Base-by-base conservation (phyloP, 2,888 invertebrate genomes). In the Cylloceria caligata region DNA sequence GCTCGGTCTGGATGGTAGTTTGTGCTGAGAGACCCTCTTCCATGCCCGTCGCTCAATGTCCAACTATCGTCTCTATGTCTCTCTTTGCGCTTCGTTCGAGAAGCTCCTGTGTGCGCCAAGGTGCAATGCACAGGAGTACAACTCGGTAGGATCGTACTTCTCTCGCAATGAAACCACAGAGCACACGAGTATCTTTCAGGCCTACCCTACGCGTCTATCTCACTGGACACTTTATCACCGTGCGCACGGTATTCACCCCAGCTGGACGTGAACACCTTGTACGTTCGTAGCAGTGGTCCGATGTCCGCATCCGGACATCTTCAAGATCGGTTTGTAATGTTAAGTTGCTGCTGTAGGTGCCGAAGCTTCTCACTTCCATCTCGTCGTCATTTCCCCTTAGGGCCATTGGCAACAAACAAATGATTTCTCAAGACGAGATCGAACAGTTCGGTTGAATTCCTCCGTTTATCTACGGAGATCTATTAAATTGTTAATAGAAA, bases 1-100 rank as follows among this genome's bases (percentile, higher is more conserved):
- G 78, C 80, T 55, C 73, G 16, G 55, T 21, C 27, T 30, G 21
- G 79, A 76, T 68, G 75, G 76, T 76, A 73, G 76, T 72, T 42
- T 55, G 36, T 45, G 36, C 67, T 27, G 39, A 13, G 67, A 84
- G 85, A 85, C 87, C 86, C 87, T 89, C 87, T 86, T 86, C 87
- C 87, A 80, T 83, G 88, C 86, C 88, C 88, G 90, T 89, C 90
- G 89, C 87, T 88, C 88, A 89, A 87, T 89, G 90, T 90, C 90
- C 85, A 87, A 84, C 88, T 74, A 88, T 88, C 87, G 87, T 83
- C 84, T 82, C 86, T 90, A 90, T 87, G 89, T 90, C 90, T 89
- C 88, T 86, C 88, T 89, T 89, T 87, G 87, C 83, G 78, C 85
- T 85, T 69, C 73, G 57, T 83, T 74, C 79, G 55, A 30, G 34